A percentile compares a stretch with the other conserved stretches of the same genome.
These are phyloP conservation scores for Chymomyza fuscimana DNA, from an alignment of 2,888 invertebrate species.

Conservation along the genomic window DNA sequence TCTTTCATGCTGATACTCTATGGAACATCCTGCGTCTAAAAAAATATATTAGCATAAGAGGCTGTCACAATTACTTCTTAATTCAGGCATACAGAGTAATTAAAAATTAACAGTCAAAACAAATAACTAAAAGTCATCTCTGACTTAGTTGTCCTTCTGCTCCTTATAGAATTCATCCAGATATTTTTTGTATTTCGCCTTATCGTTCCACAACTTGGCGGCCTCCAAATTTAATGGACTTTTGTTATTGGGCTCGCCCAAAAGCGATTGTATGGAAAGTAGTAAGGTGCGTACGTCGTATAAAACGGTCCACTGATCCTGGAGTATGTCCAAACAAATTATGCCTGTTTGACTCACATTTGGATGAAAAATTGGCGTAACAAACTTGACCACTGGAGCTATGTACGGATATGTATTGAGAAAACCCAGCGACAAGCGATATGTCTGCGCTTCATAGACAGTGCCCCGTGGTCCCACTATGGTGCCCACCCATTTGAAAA, in stretches of 20 bases:
- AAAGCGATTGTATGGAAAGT: conserved; percentile 94
- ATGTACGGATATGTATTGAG: conserved; percentile 96
- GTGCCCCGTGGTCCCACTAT: conserved; percentile 94
- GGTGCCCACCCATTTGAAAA: conserved; percentile 98
- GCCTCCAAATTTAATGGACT: conserved; percentile 95
- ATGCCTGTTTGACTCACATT: conserved; percentile 93
- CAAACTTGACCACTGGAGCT: conserved; percentile 93
- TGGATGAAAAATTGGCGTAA: conserved; percentile 96
- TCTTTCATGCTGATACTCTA: too few species aligned
- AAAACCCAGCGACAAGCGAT: conserved; percentile 94
- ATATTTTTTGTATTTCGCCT: conserved; percentile 91
- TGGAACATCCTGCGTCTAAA: too few species aligned
- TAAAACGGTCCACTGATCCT: conserved; percentile 98
- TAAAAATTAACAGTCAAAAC: conserved; percentile 61
- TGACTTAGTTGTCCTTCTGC: conserved; percentile 81
- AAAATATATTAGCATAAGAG: too few species aligned
- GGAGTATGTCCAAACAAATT: conserved; percentile 97
- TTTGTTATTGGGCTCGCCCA: conserved; percentile 96
- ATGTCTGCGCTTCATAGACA: conserved; percentile 92
- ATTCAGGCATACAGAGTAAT: conserved; percentile 43
- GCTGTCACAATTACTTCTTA: conserved; percentile 8
- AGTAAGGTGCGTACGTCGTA: conserved; percentile 97
- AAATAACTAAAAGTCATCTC: conserved; percentile 65
- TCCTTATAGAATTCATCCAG: conserved; percentile 85
- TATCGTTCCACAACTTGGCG: conserved; percentile 93